phyloP scores from a whole-genome alignment of 2,113 vertebrate species.

The Rhea pennata region DNA sequence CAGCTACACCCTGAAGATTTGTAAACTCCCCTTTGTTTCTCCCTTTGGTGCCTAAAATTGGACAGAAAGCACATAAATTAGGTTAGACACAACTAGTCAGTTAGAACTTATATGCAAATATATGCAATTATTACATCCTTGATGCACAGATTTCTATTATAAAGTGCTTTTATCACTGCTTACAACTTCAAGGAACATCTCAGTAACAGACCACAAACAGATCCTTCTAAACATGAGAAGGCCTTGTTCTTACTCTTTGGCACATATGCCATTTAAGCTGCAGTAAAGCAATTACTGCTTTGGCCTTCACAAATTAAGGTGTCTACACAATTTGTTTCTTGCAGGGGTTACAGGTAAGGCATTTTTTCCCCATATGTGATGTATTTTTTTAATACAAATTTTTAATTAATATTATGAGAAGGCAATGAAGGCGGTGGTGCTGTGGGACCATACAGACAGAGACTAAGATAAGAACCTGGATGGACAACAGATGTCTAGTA shows the following conservation, averaged over 20 bases:
- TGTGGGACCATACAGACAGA: background rate
- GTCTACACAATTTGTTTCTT: background rate
- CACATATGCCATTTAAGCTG: background rate
- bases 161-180: background rate
- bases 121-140: background rate
- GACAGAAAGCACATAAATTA: conserved; percentile 40
- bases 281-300: background rate
- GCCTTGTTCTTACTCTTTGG: background rate
- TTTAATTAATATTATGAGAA: background rate
- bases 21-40: conserved; percentile 99
- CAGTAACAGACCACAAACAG: background rate
- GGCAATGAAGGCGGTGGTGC: background rate
- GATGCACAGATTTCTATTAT: background rate
- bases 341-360: background rate
- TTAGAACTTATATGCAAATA: background rate
- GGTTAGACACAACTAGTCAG: conserved; percentile 10
- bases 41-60: conserved; percentile 91
- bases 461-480: background rate
- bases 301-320: background rate
- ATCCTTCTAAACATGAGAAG: background rate
- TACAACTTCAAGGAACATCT: background rate
- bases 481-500: background rate
- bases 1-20: conserved; percentile 96
- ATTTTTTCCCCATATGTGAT: background rate
- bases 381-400: background rate